Evolutionary conservation across 2,113 vertebrate species (phyloP).

Genomic region (Hemiscyllium ocellatum): DNA sequence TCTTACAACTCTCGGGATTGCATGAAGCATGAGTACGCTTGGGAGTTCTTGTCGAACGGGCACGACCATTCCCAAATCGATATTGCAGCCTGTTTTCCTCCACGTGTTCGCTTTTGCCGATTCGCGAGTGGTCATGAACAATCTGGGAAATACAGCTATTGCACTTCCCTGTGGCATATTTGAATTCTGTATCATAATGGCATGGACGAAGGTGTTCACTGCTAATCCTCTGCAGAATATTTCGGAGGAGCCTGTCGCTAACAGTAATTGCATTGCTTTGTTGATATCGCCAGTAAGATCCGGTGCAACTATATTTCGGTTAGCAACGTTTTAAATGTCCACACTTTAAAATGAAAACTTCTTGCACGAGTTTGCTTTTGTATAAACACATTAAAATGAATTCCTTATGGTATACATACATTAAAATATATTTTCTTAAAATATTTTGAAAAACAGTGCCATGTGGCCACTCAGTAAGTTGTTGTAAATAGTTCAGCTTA

Average conservation of each 20-base stretch:
- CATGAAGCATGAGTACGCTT: background rate
- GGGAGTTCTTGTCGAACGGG: background rate
- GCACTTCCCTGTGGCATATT: background rate
- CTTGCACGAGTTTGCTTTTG: background rate
- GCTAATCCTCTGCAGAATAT: background rate
- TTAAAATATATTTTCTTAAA: background rate
- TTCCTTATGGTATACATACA: background rate
- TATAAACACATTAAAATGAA: background rate
- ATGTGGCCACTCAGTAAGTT: background rate
- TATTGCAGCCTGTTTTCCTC: background rate
- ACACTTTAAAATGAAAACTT: background rate
- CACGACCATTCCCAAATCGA: background rate
- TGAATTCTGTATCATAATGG: background rate
- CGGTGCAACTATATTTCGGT: background rate
- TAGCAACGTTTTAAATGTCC: background rate
- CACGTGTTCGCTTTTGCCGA: background rate
- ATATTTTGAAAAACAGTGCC: background rate
- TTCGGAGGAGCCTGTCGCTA: background rate
- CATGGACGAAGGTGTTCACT: background rate
- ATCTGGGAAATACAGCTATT: background rate
- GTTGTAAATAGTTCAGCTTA: background rate
- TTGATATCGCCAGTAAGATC: background rate
- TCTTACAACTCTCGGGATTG: background rate
- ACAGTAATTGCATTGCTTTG: background rate
- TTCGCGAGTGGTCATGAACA: background rate